These are phyloP conservation scores for Achlya flavicornis DNA, from an alignment of 2,888 invertebrate species.

Conservation along the genomic window DNA sequence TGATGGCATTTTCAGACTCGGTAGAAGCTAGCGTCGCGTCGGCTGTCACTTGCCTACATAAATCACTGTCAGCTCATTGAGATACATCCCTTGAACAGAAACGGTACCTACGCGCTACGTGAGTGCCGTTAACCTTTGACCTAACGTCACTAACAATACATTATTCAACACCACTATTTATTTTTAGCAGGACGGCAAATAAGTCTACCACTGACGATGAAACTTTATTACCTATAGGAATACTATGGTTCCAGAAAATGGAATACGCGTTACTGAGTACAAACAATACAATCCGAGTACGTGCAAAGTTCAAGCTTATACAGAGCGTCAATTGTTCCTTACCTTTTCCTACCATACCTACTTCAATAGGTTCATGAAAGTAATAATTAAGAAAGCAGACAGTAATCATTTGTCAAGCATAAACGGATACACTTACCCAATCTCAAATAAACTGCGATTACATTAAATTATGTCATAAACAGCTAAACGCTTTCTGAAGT, in stretches of 20 bases:
- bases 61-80: constrained; percentile 46
- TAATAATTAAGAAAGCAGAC: no score
- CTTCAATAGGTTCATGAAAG: no score
- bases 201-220: background rate
- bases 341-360: no score
- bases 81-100: constrained; percentile 31
- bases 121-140: constrained; percentile 37
- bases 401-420: no score
- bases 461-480: background rate
- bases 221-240: no score
- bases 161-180: background rate
- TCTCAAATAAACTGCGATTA: no score
- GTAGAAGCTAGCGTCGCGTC: constrained; percentile 21
- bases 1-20: constrained; percentile 18
- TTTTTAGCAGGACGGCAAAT: background rate
- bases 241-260: no score
- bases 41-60: constrained; percentile 30
- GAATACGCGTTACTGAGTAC: background rate
- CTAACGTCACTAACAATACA: constrained; percentile 17
- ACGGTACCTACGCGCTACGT: constrained; percentile 14
- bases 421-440: no score
- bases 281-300: background rate
- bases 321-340: no score
- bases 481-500: background rate
- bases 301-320: no score